Conservation (phyloP, 2,113 vertebrate species). For the Grantiella picta region DNA sequence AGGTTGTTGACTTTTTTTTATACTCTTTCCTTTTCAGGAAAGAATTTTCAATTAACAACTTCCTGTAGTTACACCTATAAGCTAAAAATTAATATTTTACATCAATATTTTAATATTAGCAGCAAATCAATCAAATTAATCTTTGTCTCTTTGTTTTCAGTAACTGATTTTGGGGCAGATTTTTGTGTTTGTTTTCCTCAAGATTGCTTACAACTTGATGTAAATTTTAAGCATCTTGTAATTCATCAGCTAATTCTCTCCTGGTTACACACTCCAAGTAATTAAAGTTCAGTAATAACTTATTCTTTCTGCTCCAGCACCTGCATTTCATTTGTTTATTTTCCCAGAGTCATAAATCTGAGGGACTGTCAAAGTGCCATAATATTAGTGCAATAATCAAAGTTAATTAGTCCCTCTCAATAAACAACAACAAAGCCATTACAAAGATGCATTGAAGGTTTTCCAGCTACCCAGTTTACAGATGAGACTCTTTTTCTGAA, state of each 20-base stretch:
- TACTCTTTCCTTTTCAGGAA: neutral
- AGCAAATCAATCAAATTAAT: constrained; percentile 48
- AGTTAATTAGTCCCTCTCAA: constrained; percentile 93
- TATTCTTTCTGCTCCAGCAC: constrained; percentile 99
- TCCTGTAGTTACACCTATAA: neutral
- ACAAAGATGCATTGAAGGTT: constrained; percentile 72
- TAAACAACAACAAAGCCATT: constrained; percentile 84
- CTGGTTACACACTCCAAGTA: constrained; percentile 90
- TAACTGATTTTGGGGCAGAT: neutral
- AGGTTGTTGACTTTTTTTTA: neutral
- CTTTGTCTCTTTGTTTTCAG: constrained; percentile 29
- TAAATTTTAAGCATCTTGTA: constrained; percentile 82
- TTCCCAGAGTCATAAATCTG: constrained; percentile 97
- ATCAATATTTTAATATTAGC: constrained; percentile 19
- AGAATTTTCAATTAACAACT: neutral
- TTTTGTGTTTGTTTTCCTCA: constrained; percentile 33
- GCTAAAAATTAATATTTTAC: neutral
- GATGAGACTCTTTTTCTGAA: constrained; percentile 45
- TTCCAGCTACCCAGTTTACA: constrained; percentile 58
- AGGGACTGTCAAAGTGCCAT: constrained; percentile 91
- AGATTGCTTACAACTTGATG: constrained; percentile 73
- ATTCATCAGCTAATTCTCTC: constrained; percentile 88
- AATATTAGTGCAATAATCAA: constrained; percentile 99
- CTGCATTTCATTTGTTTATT: constrained; percentile 99
- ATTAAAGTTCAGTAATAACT: constrained; percentile 99